Conservation (phyloP, 2,113 vertebrate genomes). For the Etia nguti region DNA sequence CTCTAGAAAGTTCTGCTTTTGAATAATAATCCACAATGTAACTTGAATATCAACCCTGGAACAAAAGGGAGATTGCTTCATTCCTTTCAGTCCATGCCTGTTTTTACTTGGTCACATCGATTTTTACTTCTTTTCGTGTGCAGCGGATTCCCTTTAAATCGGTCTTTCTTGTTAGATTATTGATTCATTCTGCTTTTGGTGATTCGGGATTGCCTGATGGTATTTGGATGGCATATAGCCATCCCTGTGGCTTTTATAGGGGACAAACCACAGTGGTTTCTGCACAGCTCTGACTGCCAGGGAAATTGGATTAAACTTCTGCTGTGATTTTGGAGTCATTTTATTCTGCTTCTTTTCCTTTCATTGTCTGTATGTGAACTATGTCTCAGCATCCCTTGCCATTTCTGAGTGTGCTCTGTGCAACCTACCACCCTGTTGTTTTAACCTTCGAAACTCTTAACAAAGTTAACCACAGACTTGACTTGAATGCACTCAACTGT, state of each 20-base stretch:
- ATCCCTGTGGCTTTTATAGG: constrained; percentile 32
- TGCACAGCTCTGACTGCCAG: constrained; percentile 36
- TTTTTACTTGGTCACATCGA: not conserved
- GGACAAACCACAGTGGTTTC: constrained; percentile 43
- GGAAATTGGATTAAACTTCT: constrained; percentile 62
- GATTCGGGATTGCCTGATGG: not conserved
- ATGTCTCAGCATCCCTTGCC: not conserved
- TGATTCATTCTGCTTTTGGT: constrained; percentile 18
- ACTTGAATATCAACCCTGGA: not conserved
- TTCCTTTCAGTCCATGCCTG: not conserved
- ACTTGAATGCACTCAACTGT: not conserved
- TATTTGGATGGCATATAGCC: constrained; percentile 1
- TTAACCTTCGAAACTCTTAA: constrained; percentile 12
- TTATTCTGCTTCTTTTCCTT: constrained; percentile 27
- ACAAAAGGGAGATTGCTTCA: not conserved
- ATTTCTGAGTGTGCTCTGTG: not conserved
- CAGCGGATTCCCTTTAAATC: not conserved
- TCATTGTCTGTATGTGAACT: constrained; percentile 11
- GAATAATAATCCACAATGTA: not conserved
- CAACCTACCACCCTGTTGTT: not conserved
- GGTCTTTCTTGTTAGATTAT: constrained; percentile 14
- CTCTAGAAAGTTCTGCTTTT: not conserved
- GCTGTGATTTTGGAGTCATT: constrained; percentile 51
- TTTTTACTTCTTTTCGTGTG: not conserved
- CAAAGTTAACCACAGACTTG: constrained; percentile 15